Conservation (phyloP, 2,888 invertebrate genomes). For the Frankliniella intonsa region DNA sequence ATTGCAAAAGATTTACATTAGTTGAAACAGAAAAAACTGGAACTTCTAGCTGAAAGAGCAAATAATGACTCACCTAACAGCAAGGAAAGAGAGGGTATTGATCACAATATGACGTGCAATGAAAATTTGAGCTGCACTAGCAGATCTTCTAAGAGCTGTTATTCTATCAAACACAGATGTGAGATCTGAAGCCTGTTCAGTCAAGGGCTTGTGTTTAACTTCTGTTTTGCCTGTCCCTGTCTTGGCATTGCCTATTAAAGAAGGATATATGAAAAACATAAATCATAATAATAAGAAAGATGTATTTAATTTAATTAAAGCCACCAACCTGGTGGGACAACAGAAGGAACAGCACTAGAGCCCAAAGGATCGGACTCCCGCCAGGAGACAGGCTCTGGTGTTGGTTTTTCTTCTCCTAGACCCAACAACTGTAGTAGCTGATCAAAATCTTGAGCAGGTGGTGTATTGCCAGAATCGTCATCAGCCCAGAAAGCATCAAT, state of each 20-base stretch:
- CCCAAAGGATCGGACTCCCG: conserved; percentile 55
- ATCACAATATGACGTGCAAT: conserved; percentile 55
- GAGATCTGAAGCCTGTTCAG: conserved; percentile 52
- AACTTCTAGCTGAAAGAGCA: conserved; percentile 37
- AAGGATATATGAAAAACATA: neutral
- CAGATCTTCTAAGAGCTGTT: conserved; percentile 51
- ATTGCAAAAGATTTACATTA: neutral
- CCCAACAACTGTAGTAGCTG: conserved; percentile 45
- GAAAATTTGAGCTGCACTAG: conserved; percentile 52
- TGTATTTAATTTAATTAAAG: neutral
- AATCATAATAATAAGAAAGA: neutral
- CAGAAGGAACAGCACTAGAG: conserved; percentile 47
- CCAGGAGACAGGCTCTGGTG: conserved; percentile 50
- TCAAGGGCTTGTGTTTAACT: conserved; percentile 45
- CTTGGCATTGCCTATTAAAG: neutral
- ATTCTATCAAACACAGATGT: conserved; percentile 50
- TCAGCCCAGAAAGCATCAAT: conserved; percentile 31
- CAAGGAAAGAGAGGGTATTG: conserved; percentile 51
- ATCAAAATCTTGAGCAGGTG: neutral
- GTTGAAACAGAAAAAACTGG: neutral
- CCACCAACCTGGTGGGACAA: conserved; percentile 39
- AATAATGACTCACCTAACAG: conserved; percentile 44
- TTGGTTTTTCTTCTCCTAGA: conserved; percentile 44
- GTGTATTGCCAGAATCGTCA: conserved; percentile 33
- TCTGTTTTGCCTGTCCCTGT: conserved; percentile 40